Conservation (phyloP, 2,113 vertebrate genomes). For the Pristiophorus japonicus region DNA sequence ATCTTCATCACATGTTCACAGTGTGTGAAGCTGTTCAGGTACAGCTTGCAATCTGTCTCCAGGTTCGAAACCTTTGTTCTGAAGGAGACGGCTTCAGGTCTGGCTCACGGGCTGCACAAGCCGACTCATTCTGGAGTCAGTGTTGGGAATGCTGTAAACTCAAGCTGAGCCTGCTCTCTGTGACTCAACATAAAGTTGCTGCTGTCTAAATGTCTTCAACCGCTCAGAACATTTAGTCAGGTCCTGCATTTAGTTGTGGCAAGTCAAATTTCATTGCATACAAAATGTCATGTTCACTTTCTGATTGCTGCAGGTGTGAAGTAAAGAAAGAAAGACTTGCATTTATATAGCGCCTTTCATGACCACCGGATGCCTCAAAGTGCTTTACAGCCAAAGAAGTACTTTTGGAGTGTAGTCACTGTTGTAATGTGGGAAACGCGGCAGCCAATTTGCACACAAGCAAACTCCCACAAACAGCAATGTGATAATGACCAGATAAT, state of each 20-base stretch:
- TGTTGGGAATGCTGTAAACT: background rate
- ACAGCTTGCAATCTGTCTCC: background rate
- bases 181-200: background rate
- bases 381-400: too few relatives aligned
- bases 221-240: too few relatives aligned
- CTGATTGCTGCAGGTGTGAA: background rate
- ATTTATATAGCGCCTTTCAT: too few relatives aligned
- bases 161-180: background rate
- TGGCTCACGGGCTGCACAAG: background rate
- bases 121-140: background rate
- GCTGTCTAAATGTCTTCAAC: too few relatives aligned
- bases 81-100: background rate
- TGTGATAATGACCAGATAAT: too few relatives aligned
- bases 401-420: too few relatives aligned
- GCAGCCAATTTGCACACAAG: too few relatives aligned
- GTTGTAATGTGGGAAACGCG: too few relatives aligned
- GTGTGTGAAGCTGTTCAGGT: background rate
- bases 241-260: background rate
- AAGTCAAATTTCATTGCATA: background rate
- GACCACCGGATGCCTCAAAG: too few relatives aligned
- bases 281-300: constrained; percentile 26
- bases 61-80: background rate
- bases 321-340: too few relatives aligned
- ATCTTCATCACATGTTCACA: background rate
- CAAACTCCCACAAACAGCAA: too few relatives aligned